Evolutionary conservation across 2,113 vertebrate species (phyloP), one percentile per base, ranked within the genome.

Genomic region (Proterorhinus semilunaris): DNA sequence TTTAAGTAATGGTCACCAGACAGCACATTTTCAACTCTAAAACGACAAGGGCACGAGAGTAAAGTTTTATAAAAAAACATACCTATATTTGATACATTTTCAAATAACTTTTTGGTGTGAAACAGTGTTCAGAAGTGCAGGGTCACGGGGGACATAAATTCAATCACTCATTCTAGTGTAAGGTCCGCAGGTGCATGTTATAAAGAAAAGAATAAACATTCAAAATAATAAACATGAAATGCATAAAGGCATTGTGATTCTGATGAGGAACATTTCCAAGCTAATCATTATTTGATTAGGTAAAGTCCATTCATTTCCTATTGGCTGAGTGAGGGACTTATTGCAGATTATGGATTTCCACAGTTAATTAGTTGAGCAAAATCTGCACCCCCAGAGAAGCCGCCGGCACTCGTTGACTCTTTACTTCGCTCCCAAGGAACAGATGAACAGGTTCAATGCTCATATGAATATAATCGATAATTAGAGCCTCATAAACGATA

Each of bases 391-490:
- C 66, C 53, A 8, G 62, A 75, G 78, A 79, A 82, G 63, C 62
- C 54, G 42, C 47, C 64, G 6, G 74, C 62, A 67, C 47, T 63
- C 74, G 82, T 78, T 72, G 54, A 63, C 57, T 80, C 36, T 71
- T 66, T 61, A 66, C 81, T 70, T 80, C 74, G 47, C 42, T 72
- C 74, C 58, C 7, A 54, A 75, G 75, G 79, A 76, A 27, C 2
- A 55, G 82, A 87, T 90, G 81, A 89, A 81, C 71, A 75, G 69
- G 84, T 75, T 87, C 80, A 87, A 67, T 71, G 15, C 36, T 76
- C 57, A 48, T 69, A 16, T 61, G 13, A 61, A 44, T 43, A 61
- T 51, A 11, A 13, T 51, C 49, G 15, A 11, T 51, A 21, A 21
- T 21, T 21, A 21, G 27, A 36, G 27, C 4, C 3, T 36, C 2